phyloP scores from a whole-genome alignment of 1,140 invertebrate species.

The Pseudomyrmex pallidus region DNA sequence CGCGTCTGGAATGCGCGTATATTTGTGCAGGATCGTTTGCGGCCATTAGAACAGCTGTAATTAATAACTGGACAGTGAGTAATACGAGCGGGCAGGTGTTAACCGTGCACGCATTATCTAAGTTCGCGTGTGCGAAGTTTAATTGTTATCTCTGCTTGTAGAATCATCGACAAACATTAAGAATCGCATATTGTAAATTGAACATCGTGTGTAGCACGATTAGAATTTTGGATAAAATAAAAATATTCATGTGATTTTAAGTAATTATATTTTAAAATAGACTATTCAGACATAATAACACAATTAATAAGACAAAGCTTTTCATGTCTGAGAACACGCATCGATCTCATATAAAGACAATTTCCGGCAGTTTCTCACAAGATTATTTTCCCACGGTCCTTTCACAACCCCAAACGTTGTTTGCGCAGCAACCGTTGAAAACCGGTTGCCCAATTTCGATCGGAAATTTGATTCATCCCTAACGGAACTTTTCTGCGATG shows the following conservation, averaged over 20 bases:
- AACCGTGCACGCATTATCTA: neutral
- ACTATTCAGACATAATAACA: too few relatives aligned
- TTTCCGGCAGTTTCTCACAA: neutral
- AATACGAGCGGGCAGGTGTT: constrained; percentile 5
- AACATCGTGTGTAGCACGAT: neutral
- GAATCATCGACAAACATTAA: constrained; percentile 2
- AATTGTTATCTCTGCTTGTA: constrained; percentile 10
- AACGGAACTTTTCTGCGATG: constrained; percentile 1
- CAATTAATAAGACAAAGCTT: too few relatives aligned
- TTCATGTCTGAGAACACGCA: neutral
- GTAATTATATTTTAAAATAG: neutral
- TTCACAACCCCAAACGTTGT: constrained; percentile 14
- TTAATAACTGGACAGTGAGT: constrained; percentile 52
- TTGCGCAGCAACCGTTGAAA: constrained; percentile 14
- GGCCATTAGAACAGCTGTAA: constrained; percentile 40
- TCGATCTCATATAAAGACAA: neutral
- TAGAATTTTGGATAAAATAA: neutral
- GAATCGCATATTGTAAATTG: neutral
- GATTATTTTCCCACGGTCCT: constrained; percentile 42
- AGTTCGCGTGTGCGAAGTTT: neutral
- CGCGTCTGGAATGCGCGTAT: constrained; percentile 1
- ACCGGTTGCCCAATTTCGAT: constrained; percentile 43
- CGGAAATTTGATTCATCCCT: constrained; percentile 26
- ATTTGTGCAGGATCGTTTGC: constrained; percentile 31
- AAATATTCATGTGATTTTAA: neutral